Conservation (phyloP, 2,888 invertebrate species). For the Oligia strigilis region DNA sequence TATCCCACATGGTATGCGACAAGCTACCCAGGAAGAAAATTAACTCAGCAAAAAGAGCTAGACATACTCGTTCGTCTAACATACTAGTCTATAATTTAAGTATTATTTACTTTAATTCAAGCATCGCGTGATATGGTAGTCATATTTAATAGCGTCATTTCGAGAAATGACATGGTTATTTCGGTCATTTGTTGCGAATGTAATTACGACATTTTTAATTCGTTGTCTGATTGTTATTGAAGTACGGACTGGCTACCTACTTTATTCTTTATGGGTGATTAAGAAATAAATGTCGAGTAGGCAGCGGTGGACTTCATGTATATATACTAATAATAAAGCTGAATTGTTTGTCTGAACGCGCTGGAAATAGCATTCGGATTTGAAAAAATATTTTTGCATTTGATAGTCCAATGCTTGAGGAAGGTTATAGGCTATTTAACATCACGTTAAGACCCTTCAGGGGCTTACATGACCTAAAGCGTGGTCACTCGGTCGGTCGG, state of each 20-base stretch:
- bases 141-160: slow-evolving; percentile 65
- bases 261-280: background rate
- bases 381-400: too few species aligned
- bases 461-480: too few species aligned
- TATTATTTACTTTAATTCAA: slow-evolving; percentile 77
- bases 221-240: background rate
- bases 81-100: slow-evolving; percentile 71
- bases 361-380: background rate
- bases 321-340: background rate
- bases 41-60: slow-evolving; percentile 50
- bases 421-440: background rate
- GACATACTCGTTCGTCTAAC: slow-evolving; percentile 48
- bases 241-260: background rate
- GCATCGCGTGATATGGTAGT: slow-evolving; percentile 74
- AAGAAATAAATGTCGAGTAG: background rate
- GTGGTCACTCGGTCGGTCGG: too few species aligned
- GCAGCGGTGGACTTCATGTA: background rate
- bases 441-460: background rate
- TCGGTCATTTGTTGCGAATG: slow-evolving; percentile 62
- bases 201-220: slow-evolving; percentile 47
- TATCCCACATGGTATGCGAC: slow-evolving; percentile 26
- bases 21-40: slow-evolving; percentile 49
- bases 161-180: slow-evolving; percentile 67
- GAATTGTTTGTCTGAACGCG: background rate
- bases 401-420: background rate